Evolutionary conservation across 1,140 invertebrate species (phyloP).

Genomic region (Leptonema lineaticorne): DNA sequence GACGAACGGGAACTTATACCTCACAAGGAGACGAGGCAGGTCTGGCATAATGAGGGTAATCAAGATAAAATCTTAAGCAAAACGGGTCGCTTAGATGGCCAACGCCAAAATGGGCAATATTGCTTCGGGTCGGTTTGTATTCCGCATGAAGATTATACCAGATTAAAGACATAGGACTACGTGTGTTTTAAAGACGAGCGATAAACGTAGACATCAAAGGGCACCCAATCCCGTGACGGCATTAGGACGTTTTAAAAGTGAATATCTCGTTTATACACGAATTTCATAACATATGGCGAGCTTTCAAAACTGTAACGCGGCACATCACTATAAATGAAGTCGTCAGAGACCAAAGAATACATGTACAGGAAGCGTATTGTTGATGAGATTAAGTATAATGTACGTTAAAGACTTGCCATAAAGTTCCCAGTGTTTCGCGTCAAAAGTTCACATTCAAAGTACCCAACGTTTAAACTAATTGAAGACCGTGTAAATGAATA

Average conservation of each 20-base stretch:
- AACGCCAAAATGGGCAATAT: background rate
- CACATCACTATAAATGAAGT: no score
- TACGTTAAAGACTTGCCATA: no score
- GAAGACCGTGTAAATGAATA: no score
- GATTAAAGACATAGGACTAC: conserved; percentile 6
- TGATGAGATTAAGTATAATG: no score
- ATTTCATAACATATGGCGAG: background rate
- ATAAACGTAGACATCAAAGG: conserved; percentile 9
- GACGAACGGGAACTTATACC: background rate
- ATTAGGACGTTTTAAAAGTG: no score
- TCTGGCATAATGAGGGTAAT: conserved; percentile 30
- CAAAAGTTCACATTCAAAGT: no score
- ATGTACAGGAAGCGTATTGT: no score
- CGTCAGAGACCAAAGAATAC: no score
- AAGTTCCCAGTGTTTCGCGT: no score
- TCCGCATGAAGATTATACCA: conserved; percentile 5
- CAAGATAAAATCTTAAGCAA: conserved; percentile 26
- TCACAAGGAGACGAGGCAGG: background rate
- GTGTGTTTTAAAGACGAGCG: background rate
- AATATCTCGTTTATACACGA: no score
- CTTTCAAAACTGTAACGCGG: background rate
- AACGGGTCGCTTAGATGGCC: background rate
- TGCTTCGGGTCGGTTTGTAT: background rate
- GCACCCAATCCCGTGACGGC: no score
- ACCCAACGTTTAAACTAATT: no score